A percentile compares a stretch with the other conserved stretches of the same genome.
phyloP scores from a whole-genome alignment of 2,797 vertebrate species.

The Cyclopterus lumpus region DNA sequence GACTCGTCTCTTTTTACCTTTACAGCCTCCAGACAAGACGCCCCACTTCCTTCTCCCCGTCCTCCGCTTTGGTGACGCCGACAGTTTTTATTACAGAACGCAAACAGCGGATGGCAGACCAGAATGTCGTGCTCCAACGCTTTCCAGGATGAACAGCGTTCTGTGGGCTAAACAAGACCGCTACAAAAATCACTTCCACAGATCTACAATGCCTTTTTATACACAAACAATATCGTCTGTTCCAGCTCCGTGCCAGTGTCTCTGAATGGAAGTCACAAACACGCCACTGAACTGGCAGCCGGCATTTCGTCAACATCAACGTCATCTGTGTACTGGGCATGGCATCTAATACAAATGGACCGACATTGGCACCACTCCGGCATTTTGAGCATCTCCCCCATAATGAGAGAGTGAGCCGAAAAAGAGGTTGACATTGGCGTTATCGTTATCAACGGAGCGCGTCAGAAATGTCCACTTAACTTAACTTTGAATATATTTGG shows the following conservation, averaged over 20 bases:
- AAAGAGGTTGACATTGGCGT: constrained; percentile 13
- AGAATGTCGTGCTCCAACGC: constrained; percentile 3
- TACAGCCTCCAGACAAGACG: constrained; percentile 59
- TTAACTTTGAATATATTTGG: constrained; percentile 12
- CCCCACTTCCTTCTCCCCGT: constrained; percentile 24
- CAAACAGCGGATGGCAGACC: constrained; percentile 28
- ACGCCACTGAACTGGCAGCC: constrained; percentile 25
- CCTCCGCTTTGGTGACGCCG: constrained; percentile 34
- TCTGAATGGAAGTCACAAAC: constrained; percentile 33
- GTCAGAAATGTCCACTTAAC: background rate
- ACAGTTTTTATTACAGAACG: constrained; percentile 45
- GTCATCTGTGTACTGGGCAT: constrained; percentile 20
- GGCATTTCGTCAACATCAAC: constrained; percentile 22
- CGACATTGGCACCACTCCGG: constrained; percentile 12
- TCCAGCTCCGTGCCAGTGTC: background rate
- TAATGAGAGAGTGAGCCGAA: constrained; percentile 41
- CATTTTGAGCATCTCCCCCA: constrained; percentile 39
- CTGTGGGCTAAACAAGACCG: constrained; percentile 18
- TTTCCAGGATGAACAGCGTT: constrained; percentile 19
- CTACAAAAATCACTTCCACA: constrained; percentile 34
- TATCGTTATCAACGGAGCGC: constrained; percentile 12
- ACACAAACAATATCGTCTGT: constrained; percentile 18
- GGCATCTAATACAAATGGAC: constrained; percentile 26
- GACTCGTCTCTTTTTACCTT: constrained; percentile 66
- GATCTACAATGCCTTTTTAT: constrained; percentile 17